A percentile compares a stretch with the other conserved stretches of the same genome.
Evolutionary conservation across 2,797 vertebrate species (phyloP).

Genomic region (Anniella stebbinsi): DNA sequence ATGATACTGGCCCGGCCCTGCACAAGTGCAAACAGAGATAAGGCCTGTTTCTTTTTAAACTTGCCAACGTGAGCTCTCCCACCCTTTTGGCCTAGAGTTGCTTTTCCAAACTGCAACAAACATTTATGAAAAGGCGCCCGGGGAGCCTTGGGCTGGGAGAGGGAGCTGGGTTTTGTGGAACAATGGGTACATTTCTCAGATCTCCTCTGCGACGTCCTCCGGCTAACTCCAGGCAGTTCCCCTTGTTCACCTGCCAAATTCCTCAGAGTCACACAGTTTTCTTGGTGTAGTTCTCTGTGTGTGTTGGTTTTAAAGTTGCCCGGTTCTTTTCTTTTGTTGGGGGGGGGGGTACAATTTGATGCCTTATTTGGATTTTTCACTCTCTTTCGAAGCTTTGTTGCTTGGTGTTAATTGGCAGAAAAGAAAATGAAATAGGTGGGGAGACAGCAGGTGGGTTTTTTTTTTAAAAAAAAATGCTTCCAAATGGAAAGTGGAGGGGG

Average conservation of each 20-base stretch:
- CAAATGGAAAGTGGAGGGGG: no score
- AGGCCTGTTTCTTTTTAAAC: neutral
- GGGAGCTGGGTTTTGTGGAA: neutral
- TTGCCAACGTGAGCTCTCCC: neutral
- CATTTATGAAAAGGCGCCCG: neutral
- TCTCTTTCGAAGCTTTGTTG: neutral
- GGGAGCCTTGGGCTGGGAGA: neutral
- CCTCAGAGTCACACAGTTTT: neutral
- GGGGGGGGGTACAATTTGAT: neutral
- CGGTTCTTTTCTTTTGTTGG: neutral
- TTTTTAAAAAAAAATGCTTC: neutral
- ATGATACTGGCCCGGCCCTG: neutral
- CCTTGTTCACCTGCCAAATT: neutral
- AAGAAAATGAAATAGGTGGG: neutral
- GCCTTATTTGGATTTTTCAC: neutral
- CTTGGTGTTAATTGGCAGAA: neutral
- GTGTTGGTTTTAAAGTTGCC: neutral
- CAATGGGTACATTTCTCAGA: neutral
- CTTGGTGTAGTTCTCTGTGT: neutral
- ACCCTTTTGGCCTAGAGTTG: neutral
- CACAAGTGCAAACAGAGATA: neutral
- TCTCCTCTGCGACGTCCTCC: neutral
- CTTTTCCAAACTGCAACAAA: neutral
- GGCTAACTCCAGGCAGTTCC: neutral
- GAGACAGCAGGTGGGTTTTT: no score